Evolutionary conservation across 2,113 vertebrate genomes (phyloP).

Genomic region (Theropithecus gelada): DNA sequence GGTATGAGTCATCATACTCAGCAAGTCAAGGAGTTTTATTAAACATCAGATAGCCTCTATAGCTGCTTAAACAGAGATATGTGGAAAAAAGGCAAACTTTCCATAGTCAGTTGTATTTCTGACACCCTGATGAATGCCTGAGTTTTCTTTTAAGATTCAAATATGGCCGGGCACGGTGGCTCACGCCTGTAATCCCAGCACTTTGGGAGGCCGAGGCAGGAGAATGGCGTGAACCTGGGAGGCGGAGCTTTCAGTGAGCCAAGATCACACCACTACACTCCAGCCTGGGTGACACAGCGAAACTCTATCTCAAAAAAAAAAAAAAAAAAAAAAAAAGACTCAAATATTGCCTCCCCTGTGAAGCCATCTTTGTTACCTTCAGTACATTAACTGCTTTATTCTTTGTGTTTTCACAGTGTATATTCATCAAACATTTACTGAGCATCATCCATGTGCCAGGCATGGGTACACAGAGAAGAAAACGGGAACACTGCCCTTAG

Average conservation of each 20-base stretch:
- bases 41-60: not conserved
- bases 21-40: not conserved
- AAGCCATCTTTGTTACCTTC: not conserved
- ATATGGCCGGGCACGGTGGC: not conserved
- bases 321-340: not conserved
- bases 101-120: not conserved
- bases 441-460: not conserved
- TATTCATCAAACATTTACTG: not conserved
- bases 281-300: too few relatives aligned
- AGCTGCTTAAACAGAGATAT: not conserved
- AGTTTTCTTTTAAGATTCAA: constrained; percentile 31
- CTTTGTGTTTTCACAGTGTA: not conserved
- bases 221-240: too few relatives aligned
- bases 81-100: not conserved
- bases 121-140: not conserved
- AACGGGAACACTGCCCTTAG: not conserved
- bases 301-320: too few relatives aligned
- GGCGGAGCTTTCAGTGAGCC: too few relatives aligned
- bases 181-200: too few relatives aligned
- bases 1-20: too few relatives aligned
- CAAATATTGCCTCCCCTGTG: not conserved
- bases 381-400: not conserved
- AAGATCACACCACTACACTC: too few relatives aligned
- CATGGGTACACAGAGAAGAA: not conserved
- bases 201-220: too few relatives aligned